Evolutionary conservation across 2,888 invertebrate species (phyloP).

Genomic region (Eretmocerus hayati): DNA sequence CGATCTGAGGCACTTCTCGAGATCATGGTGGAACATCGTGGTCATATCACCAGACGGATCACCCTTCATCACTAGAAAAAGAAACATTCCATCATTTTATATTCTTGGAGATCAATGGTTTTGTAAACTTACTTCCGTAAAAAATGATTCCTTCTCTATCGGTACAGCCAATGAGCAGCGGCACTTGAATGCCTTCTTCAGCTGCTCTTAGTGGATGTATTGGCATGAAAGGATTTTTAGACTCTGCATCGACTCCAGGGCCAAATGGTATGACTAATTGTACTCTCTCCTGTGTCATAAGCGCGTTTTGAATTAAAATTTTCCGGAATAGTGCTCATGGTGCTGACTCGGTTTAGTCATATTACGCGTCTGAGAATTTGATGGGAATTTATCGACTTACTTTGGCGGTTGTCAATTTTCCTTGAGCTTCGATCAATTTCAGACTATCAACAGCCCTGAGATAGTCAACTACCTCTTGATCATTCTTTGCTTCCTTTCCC

Average conservation of each 20-base stretch:
- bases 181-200: constrained; percentile 22
- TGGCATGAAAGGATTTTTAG: constrained; percentile 30
- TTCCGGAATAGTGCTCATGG: not conserved
- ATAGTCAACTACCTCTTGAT: constrained; percentile 29
- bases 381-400: not conserved
- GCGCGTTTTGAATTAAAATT: not conserved
- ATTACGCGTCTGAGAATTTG: not conserved
- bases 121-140: not conserved
- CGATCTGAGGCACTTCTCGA: constrained; percentile 19
- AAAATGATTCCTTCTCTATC: constrained; percentile 34
- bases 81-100: not conserved
- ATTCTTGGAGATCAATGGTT: not conserved
- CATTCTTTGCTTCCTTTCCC: constrained; percentile 30
- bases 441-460: constrained; percentile 28
- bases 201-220: constrained; percentile 14
- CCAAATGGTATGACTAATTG: constrained; percentile 20
- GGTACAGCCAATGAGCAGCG: constrained; percentile 25
- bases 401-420: not conserved
- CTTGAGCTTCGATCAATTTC: constrained; percentile 23
- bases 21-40: constrained; percentile 1
- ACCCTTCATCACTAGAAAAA: not conserved
- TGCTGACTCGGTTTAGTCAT: not conserved
- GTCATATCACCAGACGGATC: not conserved
- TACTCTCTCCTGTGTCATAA: not conserved
- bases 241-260: constrained; percentile 29